Percentiles rank a stretch among this genome's conserved stretches.
phyloP scores from a whole-genome alignment of 2,888 invertebrate species.

The Branchellion lobata region DNA sequence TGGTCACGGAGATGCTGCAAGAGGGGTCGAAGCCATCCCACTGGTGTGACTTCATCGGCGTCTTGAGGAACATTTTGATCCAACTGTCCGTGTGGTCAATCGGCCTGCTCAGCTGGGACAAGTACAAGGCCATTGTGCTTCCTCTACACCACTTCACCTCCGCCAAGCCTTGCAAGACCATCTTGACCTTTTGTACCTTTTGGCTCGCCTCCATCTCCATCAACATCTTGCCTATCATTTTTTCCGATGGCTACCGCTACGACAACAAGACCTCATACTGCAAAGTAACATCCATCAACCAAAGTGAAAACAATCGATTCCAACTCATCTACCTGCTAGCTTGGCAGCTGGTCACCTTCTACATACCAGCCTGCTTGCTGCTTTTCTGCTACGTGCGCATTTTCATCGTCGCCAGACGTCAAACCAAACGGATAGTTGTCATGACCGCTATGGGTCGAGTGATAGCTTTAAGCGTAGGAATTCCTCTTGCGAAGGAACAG shows the following conservation, averaged over 20 bases:
- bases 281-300: neutral
- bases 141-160: slow-evolving; percentile 42
- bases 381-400: slow-evolving; percentile 45
- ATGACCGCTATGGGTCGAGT: slow-evolving; percentile 46
- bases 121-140: slow-evolving; percentile 44
- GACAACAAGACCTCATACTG: neutral
- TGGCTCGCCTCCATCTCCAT: slow-evolving; percentile 37
- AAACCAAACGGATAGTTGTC: slow-evolving; percentile 43
- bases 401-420: slow-evolving; percentile 42
- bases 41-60: slow-evolving; percentile 18
- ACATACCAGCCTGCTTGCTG: slow-evolving; percentile 33
- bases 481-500: slow-evolving; percentile 43
- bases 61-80: slow-evolving; percentile 20
- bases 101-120: slow-evolving; percentile 40
- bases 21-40: neutral
- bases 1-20: neutral
- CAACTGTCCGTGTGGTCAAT: slow-evolving; percentile 45
- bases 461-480: slow-evolving; percentile 43
- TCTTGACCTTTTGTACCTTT: slow-evolving; percentile 7
- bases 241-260: slow-evolving; percentile 24
- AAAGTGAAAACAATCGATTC: neutral
- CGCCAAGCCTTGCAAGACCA: slow-evolving; percentile 20
- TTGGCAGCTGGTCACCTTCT: slow-evolving; percentile 37
- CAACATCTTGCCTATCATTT: slow-evolving; percentile 30
- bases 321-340: neutral